Percentiles rank a stretch among this genome's conserved stretches.
Evolutionary conservation across 2,113 vertebrate species (phyloP).

Genomic region (Dryoscopus gambensis): DNA sequence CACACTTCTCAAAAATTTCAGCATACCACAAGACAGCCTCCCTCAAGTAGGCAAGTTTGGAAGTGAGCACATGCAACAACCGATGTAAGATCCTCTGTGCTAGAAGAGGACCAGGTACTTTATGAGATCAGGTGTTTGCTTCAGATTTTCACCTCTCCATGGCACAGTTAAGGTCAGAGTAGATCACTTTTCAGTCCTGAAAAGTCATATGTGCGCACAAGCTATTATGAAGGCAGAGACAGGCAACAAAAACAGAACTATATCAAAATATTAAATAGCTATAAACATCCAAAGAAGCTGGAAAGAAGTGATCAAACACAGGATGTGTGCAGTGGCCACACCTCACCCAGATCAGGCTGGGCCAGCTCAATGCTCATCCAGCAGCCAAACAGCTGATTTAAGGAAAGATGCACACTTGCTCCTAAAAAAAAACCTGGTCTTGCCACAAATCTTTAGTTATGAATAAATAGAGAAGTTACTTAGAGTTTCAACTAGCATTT

Average conservation of each 20-base stretch:
- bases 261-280: not conserved
- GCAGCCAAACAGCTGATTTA: not conserved
- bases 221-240: not conserved
- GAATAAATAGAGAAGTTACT: not conserved
- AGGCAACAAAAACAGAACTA: not conserved
- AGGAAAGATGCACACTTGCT: not conserved
- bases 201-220: not conserved
- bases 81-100: not conserved
- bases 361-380: not conserved
- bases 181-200: not conserved
- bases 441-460: slow-evolving; percentile 6
- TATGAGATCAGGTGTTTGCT: not conserved
- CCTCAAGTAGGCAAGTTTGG: not conserved
- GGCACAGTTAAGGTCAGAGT: not conserved
- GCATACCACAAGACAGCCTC: not conserved
- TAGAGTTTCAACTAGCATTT: not conserved
- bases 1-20: not conserved
- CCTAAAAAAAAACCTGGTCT: not conserved
- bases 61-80: not conserved
- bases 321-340: not conserved
- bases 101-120: not conserved
- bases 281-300: not conserved
- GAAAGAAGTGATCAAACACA: not conserved
- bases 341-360: not conserved
- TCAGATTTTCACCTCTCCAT: not conserved